Conservation (phyloP, 2,797 vertebrate species). For the Loris lydekkerianus region DNA sequence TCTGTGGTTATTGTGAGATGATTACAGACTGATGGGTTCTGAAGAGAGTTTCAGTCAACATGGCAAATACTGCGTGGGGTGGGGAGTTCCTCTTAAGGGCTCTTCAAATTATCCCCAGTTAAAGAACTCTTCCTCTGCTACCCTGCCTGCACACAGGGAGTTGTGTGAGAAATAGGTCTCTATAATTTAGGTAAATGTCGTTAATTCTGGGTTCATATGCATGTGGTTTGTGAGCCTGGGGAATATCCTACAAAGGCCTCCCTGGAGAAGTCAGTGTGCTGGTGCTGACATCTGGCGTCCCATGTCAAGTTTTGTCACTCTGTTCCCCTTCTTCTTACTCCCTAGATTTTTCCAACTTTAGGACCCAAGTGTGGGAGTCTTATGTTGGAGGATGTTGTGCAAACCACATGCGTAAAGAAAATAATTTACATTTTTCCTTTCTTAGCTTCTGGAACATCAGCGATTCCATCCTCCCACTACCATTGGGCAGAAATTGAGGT, state of each 20-base stretch:
- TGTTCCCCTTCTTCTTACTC: conserved; percentile 62
- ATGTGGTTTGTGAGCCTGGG: background rate
- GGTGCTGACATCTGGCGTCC: conserved; percentile 56
- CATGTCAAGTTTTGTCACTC: conserved; percentile 66
- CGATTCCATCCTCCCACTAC: conserved; percentile 84
- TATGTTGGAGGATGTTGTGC: conserved; percentile 85
- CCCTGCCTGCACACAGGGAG: background rate
- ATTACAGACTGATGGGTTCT: conserved; percentile 7
- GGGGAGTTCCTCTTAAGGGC: background rate
- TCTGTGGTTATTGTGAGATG: background rate
- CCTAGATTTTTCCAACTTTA: conserved; percentile 83
- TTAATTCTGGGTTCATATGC: conserved; percentile 42
- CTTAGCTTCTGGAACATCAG: conserved; percentile 86
- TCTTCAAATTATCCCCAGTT: background rate
- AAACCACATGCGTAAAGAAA: conserved; percentile 85
- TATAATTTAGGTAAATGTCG: conserved; percentile 14
- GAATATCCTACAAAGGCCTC: background rate
- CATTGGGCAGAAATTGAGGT: conserved; percentile 85
- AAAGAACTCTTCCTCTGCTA: conserved; percentile 36
- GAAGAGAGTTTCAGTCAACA: conserved; percentile 48
- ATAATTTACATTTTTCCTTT: conserved; percentile 87
- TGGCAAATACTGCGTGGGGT: background rate
- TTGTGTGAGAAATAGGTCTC: background rate
- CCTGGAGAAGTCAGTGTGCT: conserved; percentile 24
- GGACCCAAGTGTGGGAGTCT: conserved; percentile 84